Evolutionary conservation across 1,140 invertebrate species (phyloP), one percentile per base, ranked within the genome.

Genomic region (Notospermus geniculatus): DNA sequence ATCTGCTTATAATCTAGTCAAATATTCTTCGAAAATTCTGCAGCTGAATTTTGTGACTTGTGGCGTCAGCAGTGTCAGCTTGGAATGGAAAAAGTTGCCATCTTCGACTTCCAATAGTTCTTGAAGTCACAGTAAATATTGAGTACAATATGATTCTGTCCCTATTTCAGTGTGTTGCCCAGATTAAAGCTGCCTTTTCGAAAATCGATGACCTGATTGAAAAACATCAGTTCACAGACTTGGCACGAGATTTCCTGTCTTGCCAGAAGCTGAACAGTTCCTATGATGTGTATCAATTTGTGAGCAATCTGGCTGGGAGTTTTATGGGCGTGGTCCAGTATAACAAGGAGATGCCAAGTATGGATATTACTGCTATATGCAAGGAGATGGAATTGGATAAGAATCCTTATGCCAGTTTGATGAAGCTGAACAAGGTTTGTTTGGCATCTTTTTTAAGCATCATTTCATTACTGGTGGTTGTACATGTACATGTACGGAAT

Each of bases 271-370:
- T 85, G 46, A 84, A 84, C 63, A 52, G 54, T 23, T 62, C 64
- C 22, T 80, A 87, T 23, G 71, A 71, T 59, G 85, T 92, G 4
- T 83, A 88, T 0, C 92, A 88, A 74, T 87, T 95, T 32, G 91
- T 88, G 70, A 88, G 89, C 69, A 86, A 85, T 52, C 77, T 95
- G 27, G 89, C 91, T 1, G 86, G 87, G 39, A 90, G 91, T 79
- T 74, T 84, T 50, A 76, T 79, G 74, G 91, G 88, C 27, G 84
- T 95, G 45, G 92, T 95, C 0, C 93, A 97, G 70, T 96, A 97
- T 76, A 97, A 95, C 77, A 90, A 92, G 74, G 93, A 95, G 70
- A 93, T 65, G 0, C 64, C 62, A n/a, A 61, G 57, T 11, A 41
- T 64, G 41, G 68, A 68, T 53, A 66, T 73, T 43, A 54, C 62